These are phyloP conservation scores for Coelopa frigida DNA, from an alignment of 1,140 invertebrate genomes.

Conservation along the genomic window DNA sequence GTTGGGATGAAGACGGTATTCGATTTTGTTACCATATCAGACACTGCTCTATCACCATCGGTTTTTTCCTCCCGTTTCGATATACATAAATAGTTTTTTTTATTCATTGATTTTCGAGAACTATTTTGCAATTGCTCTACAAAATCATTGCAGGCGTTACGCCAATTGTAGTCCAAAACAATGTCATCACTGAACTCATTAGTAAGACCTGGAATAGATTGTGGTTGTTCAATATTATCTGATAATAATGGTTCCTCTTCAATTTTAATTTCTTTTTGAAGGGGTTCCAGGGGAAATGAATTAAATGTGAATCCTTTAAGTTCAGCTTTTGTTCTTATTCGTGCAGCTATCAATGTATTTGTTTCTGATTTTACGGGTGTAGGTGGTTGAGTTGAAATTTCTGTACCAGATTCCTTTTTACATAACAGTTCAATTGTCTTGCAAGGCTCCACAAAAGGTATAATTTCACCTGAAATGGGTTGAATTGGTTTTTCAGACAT, in stretches of 20 bases:
- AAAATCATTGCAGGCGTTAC: slow-evolving; percentile 38
- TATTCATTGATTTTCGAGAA: neutral
- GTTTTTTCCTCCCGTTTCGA: too few species aligned
- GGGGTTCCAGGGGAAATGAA: slow-evolving; percentile 15
- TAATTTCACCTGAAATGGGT: too few species aligned
- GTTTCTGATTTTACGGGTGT: slow-evolving; percentile 8
- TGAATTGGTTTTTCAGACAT: too few species aligned
- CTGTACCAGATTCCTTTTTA: neutral
- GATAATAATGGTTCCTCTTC: slow-evolving; percentile 8
- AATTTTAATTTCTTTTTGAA: slow-evolving; percentile 13
- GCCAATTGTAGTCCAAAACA: slow-evolving; percentile 32
- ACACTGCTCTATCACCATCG: too few species aligned
- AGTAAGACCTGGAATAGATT: slow-evolving; percentile 7
- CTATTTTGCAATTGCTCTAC: slow-evolving; percentile 33
- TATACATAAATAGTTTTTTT: too few species aligned
- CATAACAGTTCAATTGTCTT: neutral
- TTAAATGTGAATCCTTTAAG: slow-evolving; percentile 58
- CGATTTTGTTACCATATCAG: too few species aligned
- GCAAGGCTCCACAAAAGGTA: too few species aligned
- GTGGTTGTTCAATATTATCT: slow-evolving; percentile 2
- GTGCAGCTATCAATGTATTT: slow-evolving; percentile 47
- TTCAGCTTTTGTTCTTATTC: slow-evolving; percentile 75
- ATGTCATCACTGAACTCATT: slow-evolving; percentile 16
- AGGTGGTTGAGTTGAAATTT: neutral
- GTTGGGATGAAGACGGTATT: too few species aligned